Evolutionary conservation across 2,888 invertebrate genomes (phyloP).

Genomic region (Catocala fraxini): DNA sequence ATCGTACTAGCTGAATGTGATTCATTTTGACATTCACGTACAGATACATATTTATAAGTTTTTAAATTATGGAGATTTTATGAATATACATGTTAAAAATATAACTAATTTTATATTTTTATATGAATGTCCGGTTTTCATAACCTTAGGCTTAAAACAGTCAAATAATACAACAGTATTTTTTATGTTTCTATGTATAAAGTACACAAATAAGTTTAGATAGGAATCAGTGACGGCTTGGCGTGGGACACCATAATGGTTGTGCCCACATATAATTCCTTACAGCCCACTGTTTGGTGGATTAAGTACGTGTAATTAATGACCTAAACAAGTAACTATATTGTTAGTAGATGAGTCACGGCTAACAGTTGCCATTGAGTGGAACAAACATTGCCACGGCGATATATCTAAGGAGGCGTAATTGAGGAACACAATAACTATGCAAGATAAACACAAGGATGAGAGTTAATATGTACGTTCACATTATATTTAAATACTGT

Average conservation of each 20-base stretch:
- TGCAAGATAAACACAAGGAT: constrained; percentile 38
- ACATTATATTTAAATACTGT: constrained; percentile 10
- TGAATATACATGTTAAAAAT: no score
- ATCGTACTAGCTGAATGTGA: no score
- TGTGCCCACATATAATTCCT: constrained; percentile 45
- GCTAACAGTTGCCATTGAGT: constrained; percentile 47
- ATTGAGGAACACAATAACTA: constrained; percentile 45
- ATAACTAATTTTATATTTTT: no score
- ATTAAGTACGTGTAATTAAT: constrained; percentile 37
- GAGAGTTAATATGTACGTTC: constrained; percentile 3
- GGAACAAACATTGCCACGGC: constrained; percentile 34
- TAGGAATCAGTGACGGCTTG: constrained; percentile 28
- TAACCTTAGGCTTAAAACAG: no score
- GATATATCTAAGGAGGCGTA: constrained; percentile 43
- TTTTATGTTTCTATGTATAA: neutral
- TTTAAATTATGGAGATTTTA: no score
- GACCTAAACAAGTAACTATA: constrained; percentile 33
- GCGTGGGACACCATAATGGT: constrained; percentile 47
- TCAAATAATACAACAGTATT: no score
- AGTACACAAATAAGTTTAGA: constrained; percentile 24
- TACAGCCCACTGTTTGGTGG: constrained; percentile 40
- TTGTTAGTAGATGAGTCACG: constrained; percentile 47
- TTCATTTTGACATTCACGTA: no score
- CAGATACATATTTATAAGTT: no score
- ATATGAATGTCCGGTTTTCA: no score